Evolutionary conservation across 2,888 invertebrate species (phyloP).

Genomic region (Pachymerium ferrugineum): DNA sequence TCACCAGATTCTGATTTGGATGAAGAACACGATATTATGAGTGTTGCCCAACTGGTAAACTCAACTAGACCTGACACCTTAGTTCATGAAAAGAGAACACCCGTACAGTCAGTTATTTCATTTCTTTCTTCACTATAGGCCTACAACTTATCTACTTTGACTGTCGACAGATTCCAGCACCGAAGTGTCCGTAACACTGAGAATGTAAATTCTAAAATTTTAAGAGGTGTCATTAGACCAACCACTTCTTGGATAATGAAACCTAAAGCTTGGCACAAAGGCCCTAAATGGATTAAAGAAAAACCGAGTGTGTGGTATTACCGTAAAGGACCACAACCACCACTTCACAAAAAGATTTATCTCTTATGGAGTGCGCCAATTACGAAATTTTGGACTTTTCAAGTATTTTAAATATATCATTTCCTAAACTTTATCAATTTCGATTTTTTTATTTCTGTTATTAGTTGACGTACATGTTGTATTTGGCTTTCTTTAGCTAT

Average conservation of each 20-base stretch:
- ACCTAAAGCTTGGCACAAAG: slow-evolving; percentile 26
- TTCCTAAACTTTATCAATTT: background rate
- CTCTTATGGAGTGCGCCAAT: slow-evolving; percentile 48
- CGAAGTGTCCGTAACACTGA: background rate
- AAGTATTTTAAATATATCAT: slow-evolving; percentile 37
- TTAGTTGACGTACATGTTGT: slow-evolving; percentile 41
- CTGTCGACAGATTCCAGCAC: background rate
- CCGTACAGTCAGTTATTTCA: background rate
- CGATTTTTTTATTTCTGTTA: background rate
- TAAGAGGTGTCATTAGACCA: background rate
- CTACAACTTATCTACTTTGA: too few species aligned
- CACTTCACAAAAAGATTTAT: slow-evolving; percentile 42
- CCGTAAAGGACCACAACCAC: slow-evolving; percentile 35
- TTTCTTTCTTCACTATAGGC: too few species aligned
- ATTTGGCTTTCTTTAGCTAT: slow-evolving; percentile 40
- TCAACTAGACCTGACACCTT: background rate
- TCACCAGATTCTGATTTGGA: background rate
- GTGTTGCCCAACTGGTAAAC: background rate
- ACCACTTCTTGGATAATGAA: slow-evolving; percentile 32
- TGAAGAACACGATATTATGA: background rate
- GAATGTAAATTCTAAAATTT: background rate
- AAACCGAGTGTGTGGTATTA: slow-evolving; percentile 28
- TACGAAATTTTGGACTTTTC: slow-evolving; percentile 48
- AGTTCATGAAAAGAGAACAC: background rate
- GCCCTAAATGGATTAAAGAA: slow-evolving; percentile 22